These are phyloP conservation scores for Peromyscus melanophrys DNA, from an alignment of 2,797 vertebrate genomes.

Conservation along the genomic window DNA sequence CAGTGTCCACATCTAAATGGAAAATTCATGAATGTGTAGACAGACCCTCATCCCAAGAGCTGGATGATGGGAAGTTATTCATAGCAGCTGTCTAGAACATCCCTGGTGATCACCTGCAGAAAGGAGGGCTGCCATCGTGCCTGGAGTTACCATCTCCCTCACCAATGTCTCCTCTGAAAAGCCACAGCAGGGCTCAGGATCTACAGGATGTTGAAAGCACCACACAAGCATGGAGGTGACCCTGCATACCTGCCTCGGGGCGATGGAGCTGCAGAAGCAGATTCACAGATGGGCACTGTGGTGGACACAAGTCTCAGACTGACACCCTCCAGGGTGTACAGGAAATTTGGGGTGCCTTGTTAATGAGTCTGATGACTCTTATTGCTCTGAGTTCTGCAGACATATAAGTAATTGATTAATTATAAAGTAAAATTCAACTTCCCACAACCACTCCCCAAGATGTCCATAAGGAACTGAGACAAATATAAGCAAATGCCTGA, in stretches of 20 bases:
- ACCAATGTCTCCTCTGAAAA: background rate
- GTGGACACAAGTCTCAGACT: background rate
- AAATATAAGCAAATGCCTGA: rapidly evolving
- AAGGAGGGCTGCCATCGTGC: background rate
- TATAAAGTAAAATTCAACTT: background rate
- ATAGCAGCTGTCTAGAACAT: background rate
- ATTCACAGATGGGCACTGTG: rapidly evolving
- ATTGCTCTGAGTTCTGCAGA: background rate
- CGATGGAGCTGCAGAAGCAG: rapidly evolving
- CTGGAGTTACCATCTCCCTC: background rate
- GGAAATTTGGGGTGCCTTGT: no score
- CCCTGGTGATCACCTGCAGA: background rate
- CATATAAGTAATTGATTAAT: background rate
- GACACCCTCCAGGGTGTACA: rapidly evolving
- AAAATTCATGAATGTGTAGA: background rate
- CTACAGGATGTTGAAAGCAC: background rate
- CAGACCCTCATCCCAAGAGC: background rate
- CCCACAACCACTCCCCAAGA: rapidly evolving
- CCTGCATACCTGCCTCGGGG: no score
- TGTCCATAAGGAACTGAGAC: background rate
- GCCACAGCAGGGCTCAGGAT: background rate
- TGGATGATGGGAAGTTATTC: background rate
- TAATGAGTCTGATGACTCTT: no score
- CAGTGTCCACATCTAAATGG: background rate
- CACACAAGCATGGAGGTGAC: rapidly evolving